Percentiles rank a stretch among this genome's conserved stretches.
Conservation (phyloP, 2,888 invertebrate species). For the Drosophila dives region DNA sequence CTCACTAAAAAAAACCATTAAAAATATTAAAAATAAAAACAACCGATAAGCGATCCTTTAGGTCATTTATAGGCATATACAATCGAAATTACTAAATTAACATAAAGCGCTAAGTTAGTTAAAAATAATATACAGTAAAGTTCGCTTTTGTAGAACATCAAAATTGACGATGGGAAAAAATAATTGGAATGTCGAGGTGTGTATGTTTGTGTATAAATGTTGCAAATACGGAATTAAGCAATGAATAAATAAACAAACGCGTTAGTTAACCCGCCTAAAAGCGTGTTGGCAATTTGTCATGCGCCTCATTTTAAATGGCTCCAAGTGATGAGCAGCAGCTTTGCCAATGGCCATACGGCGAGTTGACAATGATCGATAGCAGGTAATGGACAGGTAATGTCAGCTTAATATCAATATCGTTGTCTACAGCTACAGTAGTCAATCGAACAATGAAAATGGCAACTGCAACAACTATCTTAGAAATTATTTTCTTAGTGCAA, state of each 20-base stretch:
- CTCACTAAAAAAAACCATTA: background rate
- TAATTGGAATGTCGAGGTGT: background rate
- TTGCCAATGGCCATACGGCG: slow-evolving; percentile 3
- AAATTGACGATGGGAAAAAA: background rate
- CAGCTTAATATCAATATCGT: slow-evolving; percentile 43
- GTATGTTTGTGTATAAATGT: background rate
- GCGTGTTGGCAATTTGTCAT: slow-evolving; percentile 12
- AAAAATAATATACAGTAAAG: background rate
- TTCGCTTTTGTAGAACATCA: background rate
- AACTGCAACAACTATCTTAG: background rate
- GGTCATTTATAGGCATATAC: background rate
- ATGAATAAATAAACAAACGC: slow-evolving; percentile 6
- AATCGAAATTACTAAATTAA: background rate
- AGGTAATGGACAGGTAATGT: slow-evolving; percentile 19
- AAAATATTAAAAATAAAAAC: background rate
- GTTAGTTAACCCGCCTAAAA: background rate
- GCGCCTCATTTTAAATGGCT: slow-evolving; percentile 8
- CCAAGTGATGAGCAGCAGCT: slow-evolving; percentile 5
- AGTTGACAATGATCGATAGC: slow-evolving; percentile 43
- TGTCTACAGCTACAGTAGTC: background rate
- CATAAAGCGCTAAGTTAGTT: background rate
- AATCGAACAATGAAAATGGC: background rate
- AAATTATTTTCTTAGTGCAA: background rate
- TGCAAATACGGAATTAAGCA: background rate
- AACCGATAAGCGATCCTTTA: background rate